A percentile compares a stretch with the other conserved stretches of the same genome.
These are phyloP conservation scores for Eupithecia subfuscata DNA, from an alignment of 2,888 invertebrate genomes.

Conservation along the genomic window DNA sequence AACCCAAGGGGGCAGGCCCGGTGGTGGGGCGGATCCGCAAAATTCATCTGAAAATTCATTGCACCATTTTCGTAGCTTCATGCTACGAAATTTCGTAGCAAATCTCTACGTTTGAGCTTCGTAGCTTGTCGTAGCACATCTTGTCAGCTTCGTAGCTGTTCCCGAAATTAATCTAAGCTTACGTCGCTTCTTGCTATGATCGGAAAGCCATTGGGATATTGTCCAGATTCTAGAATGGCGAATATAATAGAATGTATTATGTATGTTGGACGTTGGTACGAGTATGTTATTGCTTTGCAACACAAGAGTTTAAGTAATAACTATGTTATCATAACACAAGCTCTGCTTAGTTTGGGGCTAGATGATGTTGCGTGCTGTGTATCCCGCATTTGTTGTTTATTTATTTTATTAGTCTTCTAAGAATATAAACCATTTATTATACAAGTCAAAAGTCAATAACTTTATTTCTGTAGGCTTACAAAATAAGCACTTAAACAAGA, in stretches of 20 bases:
- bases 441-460: too few relatives aligned
- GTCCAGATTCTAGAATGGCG: background rate
- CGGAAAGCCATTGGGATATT: background rate
- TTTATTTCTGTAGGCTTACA: too few relatives aligned
- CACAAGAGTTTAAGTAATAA: too few relatives aligned
- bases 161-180: background rate
- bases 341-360: too few relatives aligned
- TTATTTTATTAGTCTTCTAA: too few relatives aligned
- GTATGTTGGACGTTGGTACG: too few relatives aligned
- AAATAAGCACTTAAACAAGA: too few relatives aligned
- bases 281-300: background rate
- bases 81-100: background rate
- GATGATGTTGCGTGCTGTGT: too few relatives aligned
- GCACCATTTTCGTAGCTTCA: background rate
- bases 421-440: too few relatives aligned
- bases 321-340: too few relatives aligned
- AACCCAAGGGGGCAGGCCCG: too few relatives aligned
- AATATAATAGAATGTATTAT: background rate
- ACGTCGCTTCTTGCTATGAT: background rate
- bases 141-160: background rate
- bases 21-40: background rate
- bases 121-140: background rate
- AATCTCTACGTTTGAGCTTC: background rate
- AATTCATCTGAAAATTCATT: background rate
- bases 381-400: too few relatives aligned